phyloP scores from a whole-genome alignment of 2,888 invertebrate genomes.

The Dromius quadrimaculatus region DNA sequence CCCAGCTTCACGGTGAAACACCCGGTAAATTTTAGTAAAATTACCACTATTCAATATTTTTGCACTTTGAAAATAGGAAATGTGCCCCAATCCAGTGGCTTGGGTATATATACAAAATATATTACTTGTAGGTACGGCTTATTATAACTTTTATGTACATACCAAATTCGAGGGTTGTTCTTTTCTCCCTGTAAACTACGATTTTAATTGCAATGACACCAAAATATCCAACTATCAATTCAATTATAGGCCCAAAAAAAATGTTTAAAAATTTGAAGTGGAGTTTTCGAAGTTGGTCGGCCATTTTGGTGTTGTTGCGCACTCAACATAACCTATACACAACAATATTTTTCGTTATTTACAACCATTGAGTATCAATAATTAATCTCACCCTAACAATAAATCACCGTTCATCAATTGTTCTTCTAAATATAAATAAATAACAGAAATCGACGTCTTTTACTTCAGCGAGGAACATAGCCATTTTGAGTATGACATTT shows the following conservation, averaged over 20 bases:
- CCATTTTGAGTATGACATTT: conserved; percentile 49
- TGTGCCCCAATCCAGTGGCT: conserved; percentile 55
- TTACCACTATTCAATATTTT: conserved; percentile 52
- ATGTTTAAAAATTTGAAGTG: background rate
- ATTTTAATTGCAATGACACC: background rate
- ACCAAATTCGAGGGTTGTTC: conserved; percentile 28
- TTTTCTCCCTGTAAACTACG: background rate
- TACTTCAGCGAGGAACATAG: conserved; percentile 52
- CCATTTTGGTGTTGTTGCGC: conserved; percentile 1
- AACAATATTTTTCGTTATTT: conserved; percentile 33
- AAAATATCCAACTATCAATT: background rate
- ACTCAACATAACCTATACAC: conserved; percentile 30
- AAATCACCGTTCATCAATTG: conserved; percentile 27
- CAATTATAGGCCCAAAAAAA: background rate
- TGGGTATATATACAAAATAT: conserved; percentile 43
- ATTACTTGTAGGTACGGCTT: conserved; percentile 47
- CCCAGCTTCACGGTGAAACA: no score
- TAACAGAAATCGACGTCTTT: conserved; percentile 49
- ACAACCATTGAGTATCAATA: conserved; percentile 50
- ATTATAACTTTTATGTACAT: conserved; percentile 43
- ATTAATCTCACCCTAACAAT: conserved; percentile 30
- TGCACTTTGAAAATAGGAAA: conserved; percentile 59
- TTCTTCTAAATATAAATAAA: conserved; percentile 35
- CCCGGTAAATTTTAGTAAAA: conserved; percentile 49
- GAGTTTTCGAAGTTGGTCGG: background rate